Base-by-base conservation (phyloP, 2,888 invertebrate genomes). In the Mystacides longicornis region DNA sequence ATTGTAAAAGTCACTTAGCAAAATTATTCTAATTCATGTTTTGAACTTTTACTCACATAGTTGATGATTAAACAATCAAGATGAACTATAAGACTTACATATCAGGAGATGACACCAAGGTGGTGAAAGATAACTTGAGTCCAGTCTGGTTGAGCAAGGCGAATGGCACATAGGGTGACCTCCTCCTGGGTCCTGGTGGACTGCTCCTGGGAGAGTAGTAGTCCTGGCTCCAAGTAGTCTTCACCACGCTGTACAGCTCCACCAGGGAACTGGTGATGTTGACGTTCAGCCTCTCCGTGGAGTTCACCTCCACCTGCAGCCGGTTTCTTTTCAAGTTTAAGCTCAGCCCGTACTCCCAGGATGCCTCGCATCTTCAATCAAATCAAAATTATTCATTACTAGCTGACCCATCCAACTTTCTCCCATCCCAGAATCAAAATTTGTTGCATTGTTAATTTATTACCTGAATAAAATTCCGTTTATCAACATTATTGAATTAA, bases 131-230 rank as follows among this genome's bases (percentile, higher is more conserved):
- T 19, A 98, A 75, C 16, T 81, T 79, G 53, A 88, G 87, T 0
- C 97, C 97, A 1, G 95, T 93, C 61, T 92, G 86, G 73, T 99
- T 99, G 66, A 86, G 86, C 58, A 99, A 75, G 9, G 93, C 89
- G 75, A 93, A 98, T 0, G 98, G 97, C 59, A 98, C 86, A 73
- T 98, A 98, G 3, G 97, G 95, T 21, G 87, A 85, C 52, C 95
- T 79, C 16, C 89, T 79, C 51, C 87, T 78, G 67, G 86, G 86
- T 0, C 80, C 80, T 47, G 81, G 78, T 57, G 81, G 80, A 64
- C 77, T 81, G 64, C 71, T 69, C 65, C 76, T 73, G 23, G 62
- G 61, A 45, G 77, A 74, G 65, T 86, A 86, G 68, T 86, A 89
- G 70, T 90, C 90, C 51, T 86, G 85, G 2, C 86, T 87, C 95